Percentiles rank a stretch among this genome's conserved stretches.
These are phyloP conservation scores for Microtus montanus DNA, from an alignment of 2,113 vertebrate genomes.

Conservation along the genomic window DNA sequence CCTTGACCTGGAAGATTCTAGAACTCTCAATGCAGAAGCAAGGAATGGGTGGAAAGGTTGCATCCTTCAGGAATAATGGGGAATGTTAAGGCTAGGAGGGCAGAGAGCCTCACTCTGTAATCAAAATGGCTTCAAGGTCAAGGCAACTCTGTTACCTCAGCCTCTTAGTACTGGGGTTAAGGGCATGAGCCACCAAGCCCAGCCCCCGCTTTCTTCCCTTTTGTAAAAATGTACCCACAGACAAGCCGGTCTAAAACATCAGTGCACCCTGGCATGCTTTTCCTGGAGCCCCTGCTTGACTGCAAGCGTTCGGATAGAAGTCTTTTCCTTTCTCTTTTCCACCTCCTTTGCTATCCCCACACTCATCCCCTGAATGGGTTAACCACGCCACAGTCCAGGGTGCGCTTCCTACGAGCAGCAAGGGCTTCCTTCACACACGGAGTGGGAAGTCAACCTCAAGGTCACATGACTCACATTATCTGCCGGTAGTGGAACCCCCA, in stretches of 20 bases:
- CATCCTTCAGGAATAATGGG: background rate
- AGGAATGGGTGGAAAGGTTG: accelerated
- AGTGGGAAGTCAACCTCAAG: background rate
- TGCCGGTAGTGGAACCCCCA: background rate
- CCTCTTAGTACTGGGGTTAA: background rate
- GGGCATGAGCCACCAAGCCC: background rate
- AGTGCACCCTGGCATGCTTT: background rate
- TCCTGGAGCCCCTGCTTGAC: no score
- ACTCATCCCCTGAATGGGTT: background rate
- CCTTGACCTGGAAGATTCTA: background rate
- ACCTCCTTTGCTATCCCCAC: accelerated
- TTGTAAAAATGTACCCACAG: background rate
- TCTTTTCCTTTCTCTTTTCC: background rate
- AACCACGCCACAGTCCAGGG: background rate
- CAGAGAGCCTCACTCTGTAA: background rate
- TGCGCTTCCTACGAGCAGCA: background rate
- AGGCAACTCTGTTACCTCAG: background rate
- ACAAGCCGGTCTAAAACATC: background rate
- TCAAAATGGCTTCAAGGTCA: background rate
- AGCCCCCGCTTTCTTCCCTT: no score
- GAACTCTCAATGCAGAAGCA: background rate
- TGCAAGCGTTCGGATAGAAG: no score
- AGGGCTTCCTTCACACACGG: background rate
- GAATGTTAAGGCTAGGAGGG: background rate
- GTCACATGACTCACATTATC: background rate